phyloP scores from a whole-genome alignment of 2,113 vertebrate genomes.

The Bubalus kerabau region DNA sequence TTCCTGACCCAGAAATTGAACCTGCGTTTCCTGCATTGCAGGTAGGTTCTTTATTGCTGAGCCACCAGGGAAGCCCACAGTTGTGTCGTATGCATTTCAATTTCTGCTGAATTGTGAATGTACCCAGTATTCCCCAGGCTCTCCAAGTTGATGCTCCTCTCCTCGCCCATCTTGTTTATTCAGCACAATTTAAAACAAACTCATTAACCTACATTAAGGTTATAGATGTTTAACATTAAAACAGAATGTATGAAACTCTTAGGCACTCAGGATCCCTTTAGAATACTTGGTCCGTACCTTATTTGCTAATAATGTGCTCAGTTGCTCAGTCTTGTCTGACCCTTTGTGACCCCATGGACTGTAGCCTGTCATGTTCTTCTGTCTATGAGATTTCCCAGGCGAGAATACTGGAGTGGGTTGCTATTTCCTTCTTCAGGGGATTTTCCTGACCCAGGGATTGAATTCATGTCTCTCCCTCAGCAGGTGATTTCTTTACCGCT shows the following conservation, averaged over 20 bases:
- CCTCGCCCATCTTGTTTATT: neutral
- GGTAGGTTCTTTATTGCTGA: neutral
- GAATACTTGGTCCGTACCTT: neutral
- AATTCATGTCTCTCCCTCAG: accelerated
- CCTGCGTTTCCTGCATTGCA: neutral
- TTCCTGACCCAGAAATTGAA: neutral
- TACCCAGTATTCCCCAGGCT: neutral
- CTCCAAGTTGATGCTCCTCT: neutral
- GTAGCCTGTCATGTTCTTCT: neutral
- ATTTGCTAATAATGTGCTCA: neutral
- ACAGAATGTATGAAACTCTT: neutral
- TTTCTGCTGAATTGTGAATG: neutral
- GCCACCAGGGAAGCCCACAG: neutral
- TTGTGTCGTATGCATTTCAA: neutral
- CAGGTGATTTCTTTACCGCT: neutral
- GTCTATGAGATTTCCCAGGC: neutral
- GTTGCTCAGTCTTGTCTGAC: neutral
- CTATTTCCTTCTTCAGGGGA: neutral
- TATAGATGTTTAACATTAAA: neutral
- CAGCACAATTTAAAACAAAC: neutral
- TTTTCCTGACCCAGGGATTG: neutral
- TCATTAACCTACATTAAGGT: neutral
- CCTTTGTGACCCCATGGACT: neutral
- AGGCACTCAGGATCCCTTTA: neutral
- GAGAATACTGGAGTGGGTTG: neutral